A percentile compares a stretch with the other conserved stretches of the same genome.
Conservation (phyloP, 1,140 invertebrate genomes). For the Myzus persicae region DNA sequence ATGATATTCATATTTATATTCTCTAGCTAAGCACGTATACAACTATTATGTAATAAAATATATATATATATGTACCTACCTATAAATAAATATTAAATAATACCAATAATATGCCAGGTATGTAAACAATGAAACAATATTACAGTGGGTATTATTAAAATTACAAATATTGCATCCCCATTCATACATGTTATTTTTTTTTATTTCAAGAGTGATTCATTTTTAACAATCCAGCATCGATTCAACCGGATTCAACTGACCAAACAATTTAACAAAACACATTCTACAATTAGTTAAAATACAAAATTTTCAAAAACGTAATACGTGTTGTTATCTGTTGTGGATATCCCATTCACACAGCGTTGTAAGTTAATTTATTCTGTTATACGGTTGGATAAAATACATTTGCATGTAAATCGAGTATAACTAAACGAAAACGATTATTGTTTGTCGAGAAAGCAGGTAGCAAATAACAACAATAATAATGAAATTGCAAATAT, state of each 20-base stretch:
- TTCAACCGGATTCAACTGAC: neutral
- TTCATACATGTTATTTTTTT: neutral
- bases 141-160: neutral
- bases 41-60: neutral
- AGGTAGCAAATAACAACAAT: slow-evolving; percentile 19
- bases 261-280: neutral
- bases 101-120: neutral
- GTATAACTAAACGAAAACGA: neutral
- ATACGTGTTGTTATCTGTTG: neutral
- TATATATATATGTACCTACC: no score
- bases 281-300: neutral
- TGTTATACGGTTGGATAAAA: neutral
- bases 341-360: neutral
- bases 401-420: slow-evolving; percentile 34
- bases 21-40: neutral
- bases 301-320: neutral
- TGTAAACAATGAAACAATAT: neutral
- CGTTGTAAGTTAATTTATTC: neutral
- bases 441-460: neutral
- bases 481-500: neutral
- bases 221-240: neutral
- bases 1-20: neutral
- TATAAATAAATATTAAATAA: neutral
- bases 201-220: neutral
- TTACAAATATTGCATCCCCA: neutral